A percentile compares a stretch with the other conserved stretches of the same genome.
phyloP scores from a whole-genome alignment of 2,113 vertebrate genomes.

The Edolisoma coerulescens region DNA sequence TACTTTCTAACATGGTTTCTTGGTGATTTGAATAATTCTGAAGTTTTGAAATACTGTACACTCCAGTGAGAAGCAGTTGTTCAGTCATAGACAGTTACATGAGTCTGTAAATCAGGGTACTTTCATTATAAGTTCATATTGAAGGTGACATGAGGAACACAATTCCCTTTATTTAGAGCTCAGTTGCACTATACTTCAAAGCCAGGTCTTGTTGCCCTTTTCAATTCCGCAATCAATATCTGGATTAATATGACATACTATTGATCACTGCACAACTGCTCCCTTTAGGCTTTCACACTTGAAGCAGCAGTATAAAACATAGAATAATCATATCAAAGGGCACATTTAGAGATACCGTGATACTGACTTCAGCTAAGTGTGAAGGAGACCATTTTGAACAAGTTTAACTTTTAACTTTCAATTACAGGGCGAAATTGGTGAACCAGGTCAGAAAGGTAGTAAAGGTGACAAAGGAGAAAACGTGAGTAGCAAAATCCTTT shows the following conservation, averaged over 20 bases:
- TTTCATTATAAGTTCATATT: not conserved
- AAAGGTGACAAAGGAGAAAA: slow-evolving; percentile 97
- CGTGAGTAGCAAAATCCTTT: slow-evolving; percentile 70
- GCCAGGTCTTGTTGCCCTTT: slow-evolving; percentile 36
- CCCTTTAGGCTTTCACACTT: slow-evolving; percentile 57
- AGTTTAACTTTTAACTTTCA: slow-evolving; percentile 45
- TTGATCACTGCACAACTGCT: slow-evolving; percentile 66
- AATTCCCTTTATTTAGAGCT: slow-evolving; percentile 49
- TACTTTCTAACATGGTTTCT: not conserved
- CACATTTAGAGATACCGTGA: slow-evolving; percentile 34
- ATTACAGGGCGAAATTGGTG: slow-evolving; percentile 93
- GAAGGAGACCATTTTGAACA: not conserved
- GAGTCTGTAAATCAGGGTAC: not conserved
- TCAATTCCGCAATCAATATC: slow-evolving; percentile 46
- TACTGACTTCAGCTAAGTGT: not conserved
- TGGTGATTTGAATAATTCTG: not conserved
- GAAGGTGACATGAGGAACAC: not conserved
- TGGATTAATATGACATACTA: slow-evolving; percentile 51
- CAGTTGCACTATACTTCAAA: slow-evolving; percentile 5
- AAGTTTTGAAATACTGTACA: not conserved
- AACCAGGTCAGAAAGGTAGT: slow-evolving; percentile 95
- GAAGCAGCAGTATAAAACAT: slow-evolving; percentile 8
- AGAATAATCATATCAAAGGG: slow-evolving; percentile 17
- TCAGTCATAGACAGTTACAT: not conserved
- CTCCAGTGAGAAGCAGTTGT: not conserved